Conservation (phyloP, 2,113 vertebrate genomes). For the Tapirus terrestris region DNA sequence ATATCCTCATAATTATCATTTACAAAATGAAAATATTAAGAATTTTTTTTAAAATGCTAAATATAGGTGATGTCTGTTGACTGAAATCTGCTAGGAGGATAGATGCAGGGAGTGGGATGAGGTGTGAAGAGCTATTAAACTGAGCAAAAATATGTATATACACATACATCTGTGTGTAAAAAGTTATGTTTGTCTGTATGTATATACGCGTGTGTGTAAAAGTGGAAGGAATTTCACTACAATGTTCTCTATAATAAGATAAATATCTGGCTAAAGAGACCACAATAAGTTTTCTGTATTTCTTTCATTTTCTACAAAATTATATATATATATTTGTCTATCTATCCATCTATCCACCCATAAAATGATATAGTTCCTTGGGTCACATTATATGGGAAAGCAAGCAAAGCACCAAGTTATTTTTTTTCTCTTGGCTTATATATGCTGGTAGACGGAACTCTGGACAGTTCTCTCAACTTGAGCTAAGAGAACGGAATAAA, state of each 20-base stretch:
- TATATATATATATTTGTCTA: not conserved
- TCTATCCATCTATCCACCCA: not conserved
- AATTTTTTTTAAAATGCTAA: not conserved
- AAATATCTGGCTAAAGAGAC: not conserved
- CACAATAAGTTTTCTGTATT: not conserved
- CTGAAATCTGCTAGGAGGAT: not conserved
- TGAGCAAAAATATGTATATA: not conserved
- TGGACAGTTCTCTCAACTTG: not conserved
- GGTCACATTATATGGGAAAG: not conserved
- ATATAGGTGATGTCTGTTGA: not conserved
- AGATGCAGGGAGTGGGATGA: not conserved
- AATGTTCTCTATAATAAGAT: not conserved
- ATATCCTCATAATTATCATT: not conserved
- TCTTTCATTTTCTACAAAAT: not conserved
- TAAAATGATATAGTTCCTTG: not conserved
- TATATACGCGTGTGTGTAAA: not conserved
- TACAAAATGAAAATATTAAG: constrained; percentile 5
- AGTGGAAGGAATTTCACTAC: not conserved
- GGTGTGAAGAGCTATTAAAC: not conserved
- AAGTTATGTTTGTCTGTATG: not conserved
- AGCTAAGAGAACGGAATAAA: not conserved
- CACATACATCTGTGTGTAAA: not conserved
- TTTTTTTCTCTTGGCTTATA: not conserved
- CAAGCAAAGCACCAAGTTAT: not conserved
- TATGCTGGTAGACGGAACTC: not conserved